Conservation (phyloP, 2,888 invertebrate genomes). For the Cheilosia scutellata region DNA sequence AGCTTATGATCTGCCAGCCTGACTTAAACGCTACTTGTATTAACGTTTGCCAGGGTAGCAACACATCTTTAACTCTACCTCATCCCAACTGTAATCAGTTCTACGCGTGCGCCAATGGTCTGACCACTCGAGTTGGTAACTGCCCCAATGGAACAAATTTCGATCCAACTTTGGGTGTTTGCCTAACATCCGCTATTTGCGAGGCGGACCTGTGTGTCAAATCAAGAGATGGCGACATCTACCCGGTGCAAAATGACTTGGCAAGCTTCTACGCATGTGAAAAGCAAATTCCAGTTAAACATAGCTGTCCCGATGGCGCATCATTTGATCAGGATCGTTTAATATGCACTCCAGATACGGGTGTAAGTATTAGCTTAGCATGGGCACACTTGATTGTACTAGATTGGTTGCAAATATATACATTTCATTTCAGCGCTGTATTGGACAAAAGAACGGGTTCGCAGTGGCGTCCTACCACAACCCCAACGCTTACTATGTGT, state of each 20-base stretch:
- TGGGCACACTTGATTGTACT: constrained; percentile 44
- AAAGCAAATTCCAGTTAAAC: constrained; percentile 56
- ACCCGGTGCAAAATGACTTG: constrained; percentile 70
- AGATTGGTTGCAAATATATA: constrained; percentile 10
- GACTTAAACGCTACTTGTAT: constrained; percentile 80
- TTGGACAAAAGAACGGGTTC: constrained; percentile 47
- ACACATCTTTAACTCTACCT: constrained; percentile 58
- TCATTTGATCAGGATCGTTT: constrained; percentile 57
- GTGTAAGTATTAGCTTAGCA: constrained; percentile 75
- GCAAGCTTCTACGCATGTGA: constrained; percentile 79
- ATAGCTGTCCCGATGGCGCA: constrained; percentile 63
- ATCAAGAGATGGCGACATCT: constrained; percentile 73
- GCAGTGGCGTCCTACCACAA: constrained; percentile 64
- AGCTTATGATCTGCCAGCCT: constrained; percentile 54
- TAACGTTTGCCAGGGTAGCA: constrained; percentile 79
- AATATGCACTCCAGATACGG: constrained; percentile 70
- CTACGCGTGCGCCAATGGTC: constrained; percentile 79
- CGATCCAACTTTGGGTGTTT: constrained; percentile 74
- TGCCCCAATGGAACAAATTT: constrained; percentile 78
- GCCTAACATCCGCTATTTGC: constrained; percentile 74
- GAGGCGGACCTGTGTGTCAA: constrained; percentile 77
- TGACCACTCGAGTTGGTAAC: constrained; percentile 77
- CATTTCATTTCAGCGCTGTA: constrained; percentile 35
- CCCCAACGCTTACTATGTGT: constrained; percentile 77
- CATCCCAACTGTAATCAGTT: constrained; percentile 81